Evolutionary conservation across 2,888 invertebrate genomes (phyloP), one percentile per base, ranked within the genome.

Genomic region (Mamestra brassicae): DNA sequence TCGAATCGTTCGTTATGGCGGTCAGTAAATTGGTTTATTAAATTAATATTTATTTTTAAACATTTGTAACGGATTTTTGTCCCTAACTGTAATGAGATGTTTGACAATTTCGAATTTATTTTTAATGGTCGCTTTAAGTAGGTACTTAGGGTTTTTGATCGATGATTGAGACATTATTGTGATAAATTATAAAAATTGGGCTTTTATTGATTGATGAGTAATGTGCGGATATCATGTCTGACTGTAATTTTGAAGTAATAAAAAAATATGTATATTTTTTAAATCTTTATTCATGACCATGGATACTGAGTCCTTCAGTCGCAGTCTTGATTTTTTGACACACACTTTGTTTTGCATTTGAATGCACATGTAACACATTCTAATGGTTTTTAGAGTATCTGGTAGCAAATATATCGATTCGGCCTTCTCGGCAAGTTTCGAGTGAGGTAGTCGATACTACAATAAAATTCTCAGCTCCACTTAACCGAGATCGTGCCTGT

Each of bases 31-130:
- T 72, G 55, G 17, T 77, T 83, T 71, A 85, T 77, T 70, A 85
- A 74, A 80, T 83, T 76, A 26, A 74, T 72, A 74, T 72, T 57
- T 60, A 70, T 74, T 78, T 83, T 71, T 62, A 38, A 60, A 63
- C 63, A 74, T 75, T 76, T 73, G 71, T 84, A 85, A 85, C 84
- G 84, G 77, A 71, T 72, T 75, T 75, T 45, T 69, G 71, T 61
- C 64, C 58, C 42, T 83, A 81, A 60, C 80, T 26, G 8, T 70
- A 76, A 74, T 74, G 76, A 81, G 26, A 65, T 66, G 45, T 65
- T 66, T 77, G 81, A 80, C 58, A 74, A 70, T 76, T 66, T 64
- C 26, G 17, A 38, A 81, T 74, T 58, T 8, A 11, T 69, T 82
- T 85, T 73, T 79, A 76, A 82, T 73, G 64, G 10, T 26, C 0